Base-by-base conservation (phyloP, 2,113 vertebrate genomes). In the Rhinolophus ferrumequinum region DNA sequence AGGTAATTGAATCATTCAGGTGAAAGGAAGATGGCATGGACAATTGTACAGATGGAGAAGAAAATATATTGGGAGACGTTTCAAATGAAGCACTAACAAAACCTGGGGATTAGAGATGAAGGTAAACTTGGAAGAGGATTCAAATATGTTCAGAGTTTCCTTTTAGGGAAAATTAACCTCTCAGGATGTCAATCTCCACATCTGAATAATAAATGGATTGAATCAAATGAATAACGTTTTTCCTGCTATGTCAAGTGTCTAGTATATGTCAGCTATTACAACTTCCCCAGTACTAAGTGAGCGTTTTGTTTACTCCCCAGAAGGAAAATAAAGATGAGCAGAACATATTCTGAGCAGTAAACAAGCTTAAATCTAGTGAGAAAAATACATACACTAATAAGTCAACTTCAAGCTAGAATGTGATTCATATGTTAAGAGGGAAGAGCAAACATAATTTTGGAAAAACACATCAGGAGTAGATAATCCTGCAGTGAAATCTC, bases 191-290 rank as follows among this genome's bases (percentile, higher is more conserved):
- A 77, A 38, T 38, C 33, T 66, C 35, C 21, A 21, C 14, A 38
- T 70, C 30, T 5, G n/a, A 75, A 19, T 50, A 56, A 24, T 54
- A 14, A 44, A 15, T 12, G 4, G 44, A 76, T 54, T 9, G n/a
- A 22, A 41, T 33, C 52, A 56, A 50, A 60, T 41, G 41, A 15
- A 72, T 12, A 50, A 50, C 64, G 26, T 70, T 70, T 52, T 72
- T 10, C n/a, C 16, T 56, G 30, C 30, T 56, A 3, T 12, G 54
- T 21, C 22, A 54, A 30, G 28, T 54, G 16, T 35, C 64, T 12
- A 5, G 2, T 14, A 7, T 19, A 1, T 13, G 62, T 16, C 44
- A 44, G 50, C 4, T 66, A 14, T 19, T 5, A 26, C 3, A 21
- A 67, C 44, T 26, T 81, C 33, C 16, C 19, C 24, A 35, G 2